Conservation (phyloP, 2,113 vertebrate species). For the Sigmodon hispidus region DNA sequence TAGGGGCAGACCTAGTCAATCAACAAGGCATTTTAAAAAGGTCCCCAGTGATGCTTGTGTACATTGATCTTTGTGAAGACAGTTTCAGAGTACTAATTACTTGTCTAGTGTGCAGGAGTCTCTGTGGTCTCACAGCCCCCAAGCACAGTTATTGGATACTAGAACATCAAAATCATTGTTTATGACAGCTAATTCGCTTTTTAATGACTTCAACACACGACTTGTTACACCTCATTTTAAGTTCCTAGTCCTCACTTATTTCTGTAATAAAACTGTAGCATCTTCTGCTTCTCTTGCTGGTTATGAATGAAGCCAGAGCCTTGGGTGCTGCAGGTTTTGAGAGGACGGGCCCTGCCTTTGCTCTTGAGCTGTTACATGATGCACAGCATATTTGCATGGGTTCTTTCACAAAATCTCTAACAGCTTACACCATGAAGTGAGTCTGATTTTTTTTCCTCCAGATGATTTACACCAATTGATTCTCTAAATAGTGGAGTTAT, state of each 20-base stretch:
- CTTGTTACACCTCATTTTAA: conserved; percentile 48
- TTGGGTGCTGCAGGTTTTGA: conserved; percentile 21
- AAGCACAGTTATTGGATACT: conserved; percentile 31
- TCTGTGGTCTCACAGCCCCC: conserved; percentile 18
- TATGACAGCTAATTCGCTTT: conserved; percentile 57
- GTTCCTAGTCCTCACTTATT: conserved; percentile 56
- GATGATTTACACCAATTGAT: conserved; percentile 27
- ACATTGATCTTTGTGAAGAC: conserved; percentile 38
- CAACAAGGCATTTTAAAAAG: conserved; percentile 51
- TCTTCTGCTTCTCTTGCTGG: conserved; percentile 58
- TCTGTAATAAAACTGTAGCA: conserved; percentile 52
- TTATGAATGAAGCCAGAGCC: conserved; percentile 36
- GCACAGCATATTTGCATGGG: conserved; percentile 32
- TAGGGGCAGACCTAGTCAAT: not conserved
- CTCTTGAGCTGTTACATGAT: not conserved
- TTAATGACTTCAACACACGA: conserved; percentile 9
- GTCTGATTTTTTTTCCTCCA: conserved; percentile 60
- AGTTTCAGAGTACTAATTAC: conserved; percentile 38
- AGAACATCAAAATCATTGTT: conserved; percentile 5
- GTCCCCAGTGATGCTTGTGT: conserved; percentile 19
- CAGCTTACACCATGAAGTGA: not conserved
- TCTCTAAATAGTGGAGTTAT: conserved; percentile 42
- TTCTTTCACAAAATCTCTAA: conserved; percentile 8
- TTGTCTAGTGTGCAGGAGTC: conserved; percentile 32
- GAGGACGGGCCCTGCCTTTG: not conserved